Base-by-base conservation (phyloP, 2,888 invertebrate species). In the Cerceris rybyensis region DNA sequence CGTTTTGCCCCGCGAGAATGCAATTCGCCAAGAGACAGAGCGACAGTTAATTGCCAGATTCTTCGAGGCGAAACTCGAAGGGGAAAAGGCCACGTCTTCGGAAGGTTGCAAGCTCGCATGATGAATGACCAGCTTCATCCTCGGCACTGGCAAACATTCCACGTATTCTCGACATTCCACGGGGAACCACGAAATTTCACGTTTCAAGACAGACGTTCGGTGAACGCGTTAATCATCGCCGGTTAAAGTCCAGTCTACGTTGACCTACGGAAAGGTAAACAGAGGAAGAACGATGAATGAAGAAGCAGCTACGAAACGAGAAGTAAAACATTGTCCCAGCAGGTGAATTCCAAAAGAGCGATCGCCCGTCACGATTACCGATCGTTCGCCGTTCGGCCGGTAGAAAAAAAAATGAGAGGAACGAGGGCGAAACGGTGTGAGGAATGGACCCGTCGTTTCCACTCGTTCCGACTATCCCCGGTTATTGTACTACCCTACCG, bases 291-390 rank as follows among this genome's bases (percentile, higher is more conserved):
- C 54, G 54, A 17, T 50, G 28, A 43, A n/a, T 54, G 66, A 61
- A 72, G 68, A 73, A 55, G 50, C 59, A 54, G 57, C 28, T 4
- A 41, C 16, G 16, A 28, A n/a, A 28, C 39, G 11, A 49, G 52
- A 50, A 54, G 66, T 59, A 78, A 83, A 79, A 77, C 81, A 82
- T 83, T 84, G 81, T 82, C 82, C 77, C 75, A 74, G 42, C 46
- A 72, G 80, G 68, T 77, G 73, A 79, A 81, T 82, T 84, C 79
- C 79, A 54, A 73, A 85, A 84, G 84, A 84, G 57, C 80, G 82
- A 84, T 84, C 78, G 84, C 83, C 83, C 80, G 85, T 84, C 84
- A 82, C 85, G 83, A 85, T 84, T 76, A 80, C 83, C 85, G 85
- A 84, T 85, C 83, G 84, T 72, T 68, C 67, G 71, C 46, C 67